Percentiles rank a stretch among this genome's conserved stretches.
Conservation (phyloP, 2,888 invertebrate genomes). For the Thysanoteuthis rhombus region DNA sequence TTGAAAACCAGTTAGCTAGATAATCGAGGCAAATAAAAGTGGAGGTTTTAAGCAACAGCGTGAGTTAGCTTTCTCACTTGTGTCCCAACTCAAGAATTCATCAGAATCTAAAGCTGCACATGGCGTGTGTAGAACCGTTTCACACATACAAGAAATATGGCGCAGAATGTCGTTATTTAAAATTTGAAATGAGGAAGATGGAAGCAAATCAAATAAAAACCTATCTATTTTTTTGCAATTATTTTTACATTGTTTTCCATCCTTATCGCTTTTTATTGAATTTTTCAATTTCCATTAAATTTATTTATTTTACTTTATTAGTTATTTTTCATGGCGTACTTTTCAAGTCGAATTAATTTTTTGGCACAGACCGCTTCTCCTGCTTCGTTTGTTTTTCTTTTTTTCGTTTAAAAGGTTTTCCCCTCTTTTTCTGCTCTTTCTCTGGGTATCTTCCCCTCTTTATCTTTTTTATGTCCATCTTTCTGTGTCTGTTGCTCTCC, state of each 20-base stretch:
- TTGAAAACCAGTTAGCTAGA: background rate
- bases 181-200: background rate
- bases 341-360: background rate
- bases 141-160: background rate
- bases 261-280: background rate
- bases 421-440: background rate
- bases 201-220: background rate
- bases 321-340: background rate
- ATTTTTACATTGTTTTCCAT: background rate
- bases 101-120: background rate
- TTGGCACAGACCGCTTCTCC: background rate
- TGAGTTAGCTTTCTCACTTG: too few species aligned
- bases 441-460: too few species aligned
- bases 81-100: background rate
- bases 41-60: background rate
- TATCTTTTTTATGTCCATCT: background rate
- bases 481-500: background rate
- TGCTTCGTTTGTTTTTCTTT: background rate
- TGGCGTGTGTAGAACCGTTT: background rate
- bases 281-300: background rate
- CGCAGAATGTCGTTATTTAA: background rate
- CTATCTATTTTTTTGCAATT: background rate
- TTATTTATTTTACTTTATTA: background rate
- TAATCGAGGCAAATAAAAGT: slow-evolving; percentile 12
- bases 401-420: background rate